Percentiles rank a stretch among this genome's conserved stretches.
Conservation (phyloP, 2,888 invertebrate species). For the Sphinx pinastri region DNA sequence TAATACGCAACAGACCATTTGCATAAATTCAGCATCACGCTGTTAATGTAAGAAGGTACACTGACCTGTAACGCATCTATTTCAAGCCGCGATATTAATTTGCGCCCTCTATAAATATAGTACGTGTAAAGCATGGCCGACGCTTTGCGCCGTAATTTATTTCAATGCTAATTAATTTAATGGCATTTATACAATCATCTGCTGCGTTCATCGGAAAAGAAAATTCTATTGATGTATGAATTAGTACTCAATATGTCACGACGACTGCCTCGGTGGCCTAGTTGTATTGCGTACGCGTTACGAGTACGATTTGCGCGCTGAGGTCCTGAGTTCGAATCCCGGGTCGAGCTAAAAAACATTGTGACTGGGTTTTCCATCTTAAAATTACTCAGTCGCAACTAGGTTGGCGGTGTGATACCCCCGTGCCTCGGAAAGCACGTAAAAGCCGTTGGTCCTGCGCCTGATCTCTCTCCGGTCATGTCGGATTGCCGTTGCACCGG, state of each 20-base stretch:
- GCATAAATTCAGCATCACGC: constrained; percentile 22
- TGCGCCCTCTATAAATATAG: constrained; percentile 40
- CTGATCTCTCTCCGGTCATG: no score
- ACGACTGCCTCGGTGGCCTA: no score
- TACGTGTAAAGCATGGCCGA: constrained; percentile 22
- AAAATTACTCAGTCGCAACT: no score
- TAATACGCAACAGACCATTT: neutral
- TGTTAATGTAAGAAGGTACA: constrained; percentile 38
- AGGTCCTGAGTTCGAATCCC: no score
- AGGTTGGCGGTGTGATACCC: no score
- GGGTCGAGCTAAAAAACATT: no score
- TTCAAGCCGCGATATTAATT: constrained; percentile 51
- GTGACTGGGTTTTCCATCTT: no score
- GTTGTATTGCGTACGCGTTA: neutral
- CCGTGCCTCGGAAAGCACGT: no score
- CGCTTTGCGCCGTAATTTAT: constrained; percentile 21
- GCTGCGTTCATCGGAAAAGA: neutral
- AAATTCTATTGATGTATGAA: neutral
- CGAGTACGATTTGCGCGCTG: no score
- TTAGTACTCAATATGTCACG: no score
- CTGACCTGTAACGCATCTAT: constrained; percentile 47
- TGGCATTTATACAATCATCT: neutral
- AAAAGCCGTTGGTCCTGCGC: no score
- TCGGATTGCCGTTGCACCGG: no score
- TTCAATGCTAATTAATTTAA: constrained; percentile 21